Evolutionary conservation across 2,113 vertebrate species (phyloP), one percentile per base, ranked within the genome.

Genomic region (Nerophis lumbriciformis): DNA sequence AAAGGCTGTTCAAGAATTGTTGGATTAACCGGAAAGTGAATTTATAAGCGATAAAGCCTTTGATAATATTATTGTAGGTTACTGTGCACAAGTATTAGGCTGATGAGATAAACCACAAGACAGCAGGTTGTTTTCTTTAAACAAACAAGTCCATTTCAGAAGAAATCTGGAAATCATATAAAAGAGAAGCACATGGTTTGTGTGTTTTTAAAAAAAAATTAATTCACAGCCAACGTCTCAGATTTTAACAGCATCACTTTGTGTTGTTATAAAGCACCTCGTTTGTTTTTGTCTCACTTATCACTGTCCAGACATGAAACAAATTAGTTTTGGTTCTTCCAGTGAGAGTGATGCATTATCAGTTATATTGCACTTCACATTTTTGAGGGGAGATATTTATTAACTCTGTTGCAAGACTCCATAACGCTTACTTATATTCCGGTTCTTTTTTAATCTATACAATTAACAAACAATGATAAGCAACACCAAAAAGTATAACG

Each of bases 281-380:
- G 65, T 82, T 73, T 69, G 47, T 75, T 82, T 70, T 42, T 28
- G 61, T 69, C 63, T 63, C 52, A 48, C 48, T 63, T 76, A 65
- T 73, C 66, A 63, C 51, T 65, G 59, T 47, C 53, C 48, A 78
- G 38, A 64, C 16, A 48, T 13, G 55, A 53, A 16, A 66, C 45
- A 66, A 68, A 68, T 71, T 35, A 38, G 53, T 50, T 59, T 68
- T 45, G 65, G 11, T 72, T 68, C 68, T 66, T 42, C 4, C 36
- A 13, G 47, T 69, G 56, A 42, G 58, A 53, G 50, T 6, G 44
- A 48, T 50, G 48, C 11, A 45, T 11, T 74, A 48, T 74, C 48
- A 51, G n/a, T 39, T 61, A 65, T 59, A 45, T 53, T 58, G 28
- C 48, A 54, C 44, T 16, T 62, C 45, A 21, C 10, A 66, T 42